A percentile compares a stretch with the other conserved stretches of the same genome.
Evolutionary conservation across 2,113 vertebrate species (phyloP).

Genomic region (Steatornis caripensis): DNA sequence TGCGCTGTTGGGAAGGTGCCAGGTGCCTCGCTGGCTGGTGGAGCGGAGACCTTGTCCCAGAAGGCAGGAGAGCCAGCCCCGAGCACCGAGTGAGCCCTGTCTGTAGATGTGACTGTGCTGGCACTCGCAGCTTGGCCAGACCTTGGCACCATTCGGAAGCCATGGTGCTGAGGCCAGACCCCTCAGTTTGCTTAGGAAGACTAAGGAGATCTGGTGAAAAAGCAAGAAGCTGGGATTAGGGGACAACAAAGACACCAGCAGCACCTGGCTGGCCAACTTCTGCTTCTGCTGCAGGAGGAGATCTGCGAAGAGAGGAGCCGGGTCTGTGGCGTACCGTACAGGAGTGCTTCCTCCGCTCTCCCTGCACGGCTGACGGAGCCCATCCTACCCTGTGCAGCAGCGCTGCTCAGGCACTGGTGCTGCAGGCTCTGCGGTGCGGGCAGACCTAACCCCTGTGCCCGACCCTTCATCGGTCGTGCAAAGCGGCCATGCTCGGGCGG

Average conservation of each 20-base stretch:
- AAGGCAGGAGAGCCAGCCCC: not conserved
- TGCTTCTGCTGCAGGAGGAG: not conserved
- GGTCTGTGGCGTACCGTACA: fast-evolving
- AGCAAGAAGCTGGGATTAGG: not conserved
- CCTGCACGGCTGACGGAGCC: not conserved
- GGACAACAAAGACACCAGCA: not conserved
- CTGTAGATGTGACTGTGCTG: not conserved
- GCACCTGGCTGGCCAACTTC: not conserved
- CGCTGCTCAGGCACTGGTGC: not conserved
- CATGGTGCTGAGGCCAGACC: not conserved
- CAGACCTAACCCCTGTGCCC: not conserved
- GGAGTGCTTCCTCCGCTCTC: not conserved
- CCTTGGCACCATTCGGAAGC: not conserved
- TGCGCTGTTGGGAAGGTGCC: not conserved
- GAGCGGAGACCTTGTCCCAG: not conserved
- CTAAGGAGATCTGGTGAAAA: not conserved
- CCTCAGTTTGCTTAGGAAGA: not conserved
- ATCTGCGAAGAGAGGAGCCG: not conserved
- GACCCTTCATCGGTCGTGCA: fast-evolving
- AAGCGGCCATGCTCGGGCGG: not conserved
- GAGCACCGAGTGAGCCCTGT: not conserved
- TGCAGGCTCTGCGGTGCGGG: not conserved
- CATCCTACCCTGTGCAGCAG: not conserved
- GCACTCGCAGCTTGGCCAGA: not conserved
- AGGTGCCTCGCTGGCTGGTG: not conserved